phyloP scores from a whole-genome alignment of 2,113 vertebrate species.

The Lonchura striata region DNA sequence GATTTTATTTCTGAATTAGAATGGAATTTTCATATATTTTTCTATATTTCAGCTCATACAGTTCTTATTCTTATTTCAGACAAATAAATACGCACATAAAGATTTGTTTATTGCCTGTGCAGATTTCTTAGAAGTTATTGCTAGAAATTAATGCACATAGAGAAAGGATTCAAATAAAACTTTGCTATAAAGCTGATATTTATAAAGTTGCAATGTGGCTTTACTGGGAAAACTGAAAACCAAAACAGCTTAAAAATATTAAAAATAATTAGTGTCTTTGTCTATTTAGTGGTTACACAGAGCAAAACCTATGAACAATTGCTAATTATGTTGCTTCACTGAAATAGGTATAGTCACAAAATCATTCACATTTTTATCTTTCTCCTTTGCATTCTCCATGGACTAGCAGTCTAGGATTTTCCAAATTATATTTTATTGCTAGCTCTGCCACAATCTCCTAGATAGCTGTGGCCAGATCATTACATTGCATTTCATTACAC shows the following conservation, averaged over 20 bases:
- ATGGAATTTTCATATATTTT: background rate
- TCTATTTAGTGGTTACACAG: background rate
- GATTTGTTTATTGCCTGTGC: background rate
- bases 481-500: background rate
- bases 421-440: background rate
- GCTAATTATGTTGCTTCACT: background rate
- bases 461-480: background rate
- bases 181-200: background rate
- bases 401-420: background rate
- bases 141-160: background rate
- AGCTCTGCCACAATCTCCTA: background rate
- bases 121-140: background rate
- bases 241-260: background rate
- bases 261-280: accelerated
- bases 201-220: background rate
- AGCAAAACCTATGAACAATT: background rate
- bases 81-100: background rate
- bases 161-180: background rate
- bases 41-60: background rate
- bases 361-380: background rate
- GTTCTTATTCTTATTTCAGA: background rate
- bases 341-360: background rate
- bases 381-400: background rate
- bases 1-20: background rate
- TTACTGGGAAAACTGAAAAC: background rate